Conservation (phyloP, 2,113 vertebrate species). For the Nannobrachium achirus region DNA sequence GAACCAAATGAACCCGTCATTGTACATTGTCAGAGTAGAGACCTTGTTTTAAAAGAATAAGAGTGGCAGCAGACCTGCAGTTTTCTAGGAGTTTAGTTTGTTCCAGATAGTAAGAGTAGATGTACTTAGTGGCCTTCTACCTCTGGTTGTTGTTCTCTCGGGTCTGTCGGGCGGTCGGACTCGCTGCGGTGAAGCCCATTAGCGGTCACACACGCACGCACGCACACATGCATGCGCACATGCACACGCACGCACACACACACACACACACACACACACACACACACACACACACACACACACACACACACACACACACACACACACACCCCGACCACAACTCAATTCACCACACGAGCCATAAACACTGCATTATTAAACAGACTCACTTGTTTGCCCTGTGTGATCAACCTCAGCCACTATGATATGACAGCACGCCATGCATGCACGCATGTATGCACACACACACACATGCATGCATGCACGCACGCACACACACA, state of each 20-base stretch:
- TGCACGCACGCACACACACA: constrained; percentile 5
- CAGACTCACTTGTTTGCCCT: constrained; percentile 67
- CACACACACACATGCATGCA: neutral
- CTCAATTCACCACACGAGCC: constrained; percentile 52
- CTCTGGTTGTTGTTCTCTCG: constrained; percentile 47
- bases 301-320: neutral
- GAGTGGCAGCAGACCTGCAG: too few species aligned
- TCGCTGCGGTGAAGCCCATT: constrained; percentile 47
- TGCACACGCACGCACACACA: too few species aligned
- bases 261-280: too few species aligned
- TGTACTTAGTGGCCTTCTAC: neutral
- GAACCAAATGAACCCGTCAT: too few species aligned
- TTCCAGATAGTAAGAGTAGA: too few species aligned
- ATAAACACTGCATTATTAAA: constrained; percentile 76
- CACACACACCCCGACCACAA: constrained; percentile 50
- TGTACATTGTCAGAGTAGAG: too few species aligned
- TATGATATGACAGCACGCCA: constrained; percentile 48
- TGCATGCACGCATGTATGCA: neutral
- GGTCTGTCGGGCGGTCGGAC: too few species aligned
- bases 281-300: constrained; percentile 26
- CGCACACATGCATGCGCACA: too few species aligned
- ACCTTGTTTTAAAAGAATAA: too few species aligned
- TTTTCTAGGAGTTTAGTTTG: too few species aligned
- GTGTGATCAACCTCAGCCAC: constrained; percentile 62
- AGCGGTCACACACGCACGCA: constrained; percentile 40